Conservation (phyloP, 2,113 vertebrate genomes). For the Morone saxatilis region DNA sequence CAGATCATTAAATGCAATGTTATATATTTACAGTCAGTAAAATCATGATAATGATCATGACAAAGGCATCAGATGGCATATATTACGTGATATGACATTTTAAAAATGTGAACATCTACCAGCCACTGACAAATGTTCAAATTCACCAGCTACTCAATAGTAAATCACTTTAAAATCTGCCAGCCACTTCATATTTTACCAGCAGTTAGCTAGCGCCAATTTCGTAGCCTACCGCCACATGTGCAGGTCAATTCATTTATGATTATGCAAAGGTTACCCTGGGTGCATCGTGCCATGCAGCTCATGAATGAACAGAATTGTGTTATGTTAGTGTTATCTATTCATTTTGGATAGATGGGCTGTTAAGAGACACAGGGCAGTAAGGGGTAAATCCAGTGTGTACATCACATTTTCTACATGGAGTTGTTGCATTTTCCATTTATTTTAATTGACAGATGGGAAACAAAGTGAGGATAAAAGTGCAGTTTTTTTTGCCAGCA, state of each 20-base stretch:
- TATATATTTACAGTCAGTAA: too few species aligned
- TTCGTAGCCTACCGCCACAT: too few species aligned
- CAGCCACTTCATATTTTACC: too few species aligned
- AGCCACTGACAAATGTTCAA: too few species aligned
- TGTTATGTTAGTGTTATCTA: not conserved
- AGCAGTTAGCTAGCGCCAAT: too few species aligned
- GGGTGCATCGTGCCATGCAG: not conserved
- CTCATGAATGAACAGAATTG: not conserved
- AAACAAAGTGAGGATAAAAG: not conserved
- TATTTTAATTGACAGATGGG: constrained; percentile 4
- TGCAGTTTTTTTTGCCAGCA: not conserved
- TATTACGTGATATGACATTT: not conserved
- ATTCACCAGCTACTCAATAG: too few species aligned
- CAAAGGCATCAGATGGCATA: not conserved
- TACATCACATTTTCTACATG: too few species aligned
- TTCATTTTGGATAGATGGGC: too few species aligned
- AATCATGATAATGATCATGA: too few species aligned
- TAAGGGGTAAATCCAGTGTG: not conserved
- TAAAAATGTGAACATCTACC: too few species aligned
- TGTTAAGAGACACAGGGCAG: not conserved
- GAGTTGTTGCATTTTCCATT: not conserved
- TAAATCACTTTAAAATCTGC: too few species aligned
- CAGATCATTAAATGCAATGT: not conserved
- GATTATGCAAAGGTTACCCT: not conserved
- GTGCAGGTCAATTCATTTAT: not conserved